These are phyloP conservation scores for Dreissena polymorpha DNA, from an alignment of 1,140 invertebrate genomes.

Conservation along the genomic window DNA sequence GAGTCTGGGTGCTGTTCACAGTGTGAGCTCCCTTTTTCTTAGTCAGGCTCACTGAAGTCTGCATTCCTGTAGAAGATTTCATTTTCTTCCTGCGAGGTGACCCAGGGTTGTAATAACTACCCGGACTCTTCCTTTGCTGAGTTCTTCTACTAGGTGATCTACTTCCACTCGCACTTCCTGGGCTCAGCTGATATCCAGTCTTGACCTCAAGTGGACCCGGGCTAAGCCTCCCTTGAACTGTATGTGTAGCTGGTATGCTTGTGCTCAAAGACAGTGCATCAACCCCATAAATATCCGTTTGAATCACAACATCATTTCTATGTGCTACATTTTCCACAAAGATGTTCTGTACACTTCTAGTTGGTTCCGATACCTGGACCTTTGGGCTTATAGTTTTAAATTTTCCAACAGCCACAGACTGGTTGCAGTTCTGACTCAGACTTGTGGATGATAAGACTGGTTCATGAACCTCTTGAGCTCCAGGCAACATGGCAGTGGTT, in stretches of 20 bases:
- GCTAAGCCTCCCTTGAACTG: too few relatives aligned
- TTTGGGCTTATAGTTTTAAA: too few relatives aligned
- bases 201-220: too few relatives aligned
- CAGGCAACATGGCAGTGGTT: neutral
- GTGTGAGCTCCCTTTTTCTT: conserved; percentile 9
- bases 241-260: neutral
- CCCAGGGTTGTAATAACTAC: neutral
- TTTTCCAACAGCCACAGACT: too few relatives aligned
- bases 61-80: conserved; percentile 53
- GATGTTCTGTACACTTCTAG: too few relatives aligned
- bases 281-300: conserved; percentile 53
- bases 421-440: too few relatives aligned
- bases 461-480: too few relatives aligned
- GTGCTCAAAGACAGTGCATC: conserved; percentile 8
- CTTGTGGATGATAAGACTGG: too few relatives aligned
- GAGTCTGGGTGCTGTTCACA: conserved; percentile 44
- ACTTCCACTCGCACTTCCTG: neutral
- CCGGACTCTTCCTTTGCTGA: neutral
- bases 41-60: conserved; percentile 39
- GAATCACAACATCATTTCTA: conserved; percentile 38
- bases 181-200: too few relatives aligned
- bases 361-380: too few relatives aligned
- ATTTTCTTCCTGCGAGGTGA: conserved; percentile 46
- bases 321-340: neutral
- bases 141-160: conserved; percentile 1